Conservation (phyloP, 1,140 invertebrate species). For the Plutomurus gul region DNA sequence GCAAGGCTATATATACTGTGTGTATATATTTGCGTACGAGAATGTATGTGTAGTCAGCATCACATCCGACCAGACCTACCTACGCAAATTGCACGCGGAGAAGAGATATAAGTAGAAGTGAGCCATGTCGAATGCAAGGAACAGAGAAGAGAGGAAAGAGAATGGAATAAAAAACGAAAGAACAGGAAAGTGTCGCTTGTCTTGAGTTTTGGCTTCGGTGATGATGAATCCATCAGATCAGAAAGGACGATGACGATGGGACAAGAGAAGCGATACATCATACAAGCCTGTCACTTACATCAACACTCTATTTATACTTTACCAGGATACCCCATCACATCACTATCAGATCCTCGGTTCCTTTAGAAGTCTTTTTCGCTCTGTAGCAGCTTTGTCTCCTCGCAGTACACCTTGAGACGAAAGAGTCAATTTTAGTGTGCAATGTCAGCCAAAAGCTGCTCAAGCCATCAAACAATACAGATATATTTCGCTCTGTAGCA, state of each 20-base stretch:
- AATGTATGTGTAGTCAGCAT: too few species aligned
- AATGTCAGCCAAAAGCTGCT: background rate
- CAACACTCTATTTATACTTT: conserved; percentile 36
- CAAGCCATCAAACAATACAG: background rate
- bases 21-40: background rate
- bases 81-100: background rate
- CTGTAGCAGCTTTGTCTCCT: background rate
- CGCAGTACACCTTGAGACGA: too few species aligned
- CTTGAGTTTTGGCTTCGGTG: conserved; percentile 23
- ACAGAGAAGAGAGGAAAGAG: conserved; percentile 3
- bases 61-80: background rate
- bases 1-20: background rate
- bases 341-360: background rate
- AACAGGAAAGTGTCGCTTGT: conserved; percentile 33
- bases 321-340: background rate
- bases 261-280: conserved; percentile 49
- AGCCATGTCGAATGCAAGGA: background rate
- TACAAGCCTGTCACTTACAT: conserved; percentile 48
- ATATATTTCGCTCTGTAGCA: background rate
- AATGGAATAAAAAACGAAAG: conserved; percentile 15
- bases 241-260: conserved; percentile 20
- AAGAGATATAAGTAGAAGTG: background rate
- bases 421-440: background rate
- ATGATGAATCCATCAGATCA: conserved; percentile 34
- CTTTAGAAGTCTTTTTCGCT: background rate